Evolutionary conservation across 2,797 vertebrate genomes (phyloP).

Genomic region (Pseudochaenichthys georgianus): DNA sequence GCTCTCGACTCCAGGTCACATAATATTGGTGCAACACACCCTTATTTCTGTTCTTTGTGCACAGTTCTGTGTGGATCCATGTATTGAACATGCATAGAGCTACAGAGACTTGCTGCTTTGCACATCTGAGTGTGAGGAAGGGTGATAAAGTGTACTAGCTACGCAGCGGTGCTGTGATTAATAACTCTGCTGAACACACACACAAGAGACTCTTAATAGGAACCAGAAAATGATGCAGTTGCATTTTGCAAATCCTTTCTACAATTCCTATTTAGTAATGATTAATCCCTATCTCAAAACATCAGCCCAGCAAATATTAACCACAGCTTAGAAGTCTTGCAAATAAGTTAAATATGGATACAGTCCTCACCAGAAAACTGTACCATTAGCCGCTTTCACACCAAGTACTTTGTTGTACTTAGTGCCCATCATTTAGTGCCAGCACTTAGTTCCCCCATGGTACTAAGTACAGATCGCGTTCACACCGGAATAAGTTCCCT

Average conservation of each 20-base stretch:
- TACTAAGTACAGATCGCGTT: too few relatives aligned
- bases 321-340: not conserved
- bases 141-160: conserved; percentile 39
- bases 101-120: conserved; percentile 4
- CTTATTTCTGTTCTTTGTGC: not conserved
- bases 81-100: conserved; percentile 8
- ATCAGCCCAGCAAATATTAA: not conserved
- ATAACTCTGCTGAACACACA: conserved; percentile 48
- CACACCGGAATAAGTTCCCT: too few relatives aligned
- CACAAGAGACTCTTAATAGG: conserved; percentile 10
- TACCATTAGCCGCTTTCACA: too few relatives aligned
- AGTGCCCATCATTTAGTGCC: too few relatives aligned
- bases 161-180: conserved; percentile 48
- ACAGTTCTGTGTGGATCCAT: conserved; percentile 1
- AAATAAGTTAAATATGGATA: not conserved
- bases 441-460: too few relatives aligned
- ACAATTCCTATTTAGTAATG: not conserved
- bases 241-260: conserved; percentile 36
- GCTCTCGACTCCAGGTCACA: not conserved
- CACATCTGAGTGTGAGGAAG: conserved; percentile 31
- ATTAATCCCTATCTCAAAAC: not conserved
- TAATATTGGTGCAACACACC: not conserved
- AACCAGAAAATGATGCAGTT: conserved; percentile 32
- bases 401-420: too few relatives aligned
- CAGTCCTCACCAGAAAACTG: not conserved